Base-by-base conservation (phyloP, 2,888 invertebrate genomes). In the Patella pellucida region DNA sequence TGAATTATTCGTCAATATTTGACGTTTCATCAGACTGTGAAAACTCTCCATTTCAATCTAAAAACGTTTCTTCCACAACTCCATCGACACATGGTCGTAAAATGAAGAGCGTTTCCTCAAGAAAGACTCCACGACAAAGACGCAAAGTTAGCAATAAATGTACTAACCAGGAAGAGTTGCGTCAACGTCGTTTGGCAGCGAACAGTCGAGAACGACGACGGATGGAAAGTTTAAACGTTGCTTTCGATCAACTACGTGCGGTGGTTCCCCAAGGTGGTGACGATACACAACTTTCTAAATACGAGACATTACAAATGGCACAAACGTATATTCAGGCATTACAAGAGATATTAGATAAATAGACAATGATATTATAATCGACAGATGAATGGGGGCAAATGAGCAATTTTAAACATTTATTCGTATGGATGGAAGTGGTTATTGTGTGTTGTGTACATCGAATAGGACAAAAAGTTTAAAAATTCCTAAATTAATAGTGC, bases 251-350 rank as follows among this genome's bases (percentile, higher is more conserved):
- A 82, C 93, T 98, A 2, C 93, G 98, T 69, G 95, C 95, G 3
- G 97, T 97, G 83, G 92, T 98, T n/a, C 98, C 98, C 0, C 96
- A 96, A 0, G 92, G 97, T 76, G 96, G 96, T 11, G 96, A 96
- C 87, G 96, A 97, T 88, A 94, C 96, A 62, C 97, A 97, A 89
- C 92, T 98, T 73, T 97, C 97, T 52, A 98, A 98, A 90, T 97
- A 97, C 91, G 98, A 98, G 91, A 98, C 97, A 0, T 93, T 98
- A 2, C 97, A 98, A 92, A 97, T 98, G 97, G 98, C 98, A 0
- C 97, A 98, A 90, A 96, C 96, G 0, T 98, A 98, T 91, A 98
- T 98, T 86, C 93, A 95, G 3, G 97, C 97, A 0, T 92, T 98
- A 4, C 95, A 96, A 87, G 97, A 97, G 90, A 92, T 97, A 1